Percentiles rank a stretch among this genome's conserved stretches.
phyloP scores from a whole-genome alignment of 2,888 invertebrate genomes.

The Heliconius ethilla region DNA sequence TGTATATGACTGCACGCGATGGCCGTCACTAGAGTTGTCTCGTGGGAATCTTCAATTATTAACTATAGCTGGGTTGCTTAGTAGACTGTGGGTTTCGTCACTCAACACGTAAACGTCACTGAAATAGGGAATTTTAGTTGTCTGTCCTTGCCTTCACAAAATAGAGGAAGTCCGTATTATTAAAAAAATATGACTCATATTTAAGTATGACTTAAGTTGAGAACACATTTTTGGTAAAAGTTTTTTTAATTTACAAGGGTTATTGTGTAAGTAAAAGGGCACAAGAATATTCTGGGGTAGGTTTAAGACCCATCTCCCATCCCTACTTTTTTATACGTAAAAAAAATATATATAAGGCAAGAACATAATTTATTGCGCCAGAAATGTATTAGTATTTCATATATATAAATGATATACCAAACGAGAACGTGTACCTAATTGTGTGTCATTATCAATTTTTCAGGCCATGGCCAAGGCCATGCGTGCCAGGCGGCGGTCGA shows the following conservation, averaged over 20 bases:
- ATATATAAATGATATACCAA: not conserved
- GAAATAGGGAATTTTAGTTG: not conserved
- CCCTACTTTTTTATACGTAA: not conserved
- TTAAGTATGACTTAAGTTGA: too few relatives aligned
- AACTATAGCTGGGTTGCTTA: not conserved
- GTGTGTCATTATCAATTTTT: conserved; percentile 13
- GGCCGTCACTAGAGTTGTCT: not conserved
- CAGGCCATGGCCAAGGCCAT: conserved; percentile 14
- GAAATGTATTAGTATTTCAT: not conserved
- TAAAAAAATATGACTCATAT: not conserved
- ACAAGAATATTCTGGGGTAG: too few relatives aligned
- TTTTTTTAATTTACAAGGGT: too few relatives aligned
- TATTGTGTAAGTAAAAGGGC: too few relatives aligned
- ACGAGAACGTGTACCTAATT: not conserved
- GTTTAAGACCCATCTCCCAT: too few relatives aligned
- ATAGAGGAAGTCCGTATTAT: not conserved
- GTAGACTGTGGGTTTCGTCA: not conserved
- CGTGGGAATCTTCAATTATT: not conserved
- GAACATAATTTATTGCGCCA: not conserved
- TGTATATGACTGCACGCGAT: not conserved
- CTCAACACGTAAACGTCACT: not conserved
- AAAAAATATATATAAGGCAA: not conserved
- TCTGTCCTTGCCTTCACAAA: conserved; percentile 7
- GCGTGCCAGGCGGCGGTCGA: not conserved
- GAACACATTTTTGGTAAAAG: too few relatives aligned